phyloP scores from a whole-genome alignment of 2,797 vertebrate species.

The Gallinago solitaria region DNA sequence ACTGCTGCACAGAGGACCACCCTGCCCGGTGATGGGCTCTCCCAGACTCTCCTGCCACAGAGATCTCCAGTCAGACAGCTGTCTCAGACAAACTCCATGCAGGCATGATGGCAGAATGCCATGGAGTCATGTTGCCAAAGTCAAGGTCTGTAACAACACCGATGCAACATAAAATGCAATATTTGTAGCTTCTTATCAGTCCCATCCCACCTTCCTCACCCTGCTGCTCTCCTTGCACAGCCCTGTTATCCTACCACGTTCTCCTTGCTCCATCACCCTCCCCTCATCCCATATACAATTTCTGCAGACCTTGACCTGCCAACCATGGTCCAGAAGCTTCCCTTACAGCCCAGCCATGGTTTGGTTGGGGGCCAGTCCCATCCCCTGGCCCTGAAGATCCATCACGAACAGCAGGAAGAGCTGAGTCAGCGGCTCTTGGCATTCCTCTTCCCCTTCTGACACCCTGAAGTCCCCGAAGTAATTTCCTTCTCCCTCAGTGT shows the following conservation, averaged over 20 bases:
- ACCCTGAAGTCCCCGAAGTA: neutral
- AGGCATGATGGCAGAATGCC: neutral
- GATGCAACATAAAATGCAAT: accelerated
- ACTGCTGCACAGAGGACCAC: neutral
- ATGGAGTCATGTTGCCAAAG: accelerated
- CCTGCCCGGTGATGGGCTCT: neutral
- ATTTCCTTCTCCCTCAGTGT: neutral
- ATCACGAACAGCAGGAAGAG: neutral
- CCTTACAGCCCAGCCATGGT: neutral
- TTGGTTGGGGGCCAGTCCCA: neutral
- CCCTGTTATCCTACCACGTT: accelerated
- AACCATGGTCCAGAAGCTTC: neutral
- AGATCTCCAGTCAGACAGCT: neutral
- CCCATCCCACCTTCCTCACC: no score
- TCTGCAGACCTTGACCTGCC: neutral
- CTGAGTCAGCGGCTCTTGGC: neutral
- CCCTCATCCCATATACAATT: neutral
- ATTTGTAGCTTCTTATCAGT: neutral
- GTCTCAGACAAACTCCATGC: accelerated
- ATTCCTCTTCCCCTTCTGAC: neutral
- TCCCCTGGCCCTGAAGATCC: neutral
- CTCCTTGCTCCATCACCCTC: neutral
- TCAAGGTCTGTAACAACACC: neutral
- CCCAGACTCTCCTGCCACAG: neutral
- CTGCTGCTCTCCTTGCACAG: accelerated